These are phyloP conservation scores for Drosophila prolongata DNA, from an alignment of 2,888 invertebrate genomes.

Conservation along the genomic window DNA sequence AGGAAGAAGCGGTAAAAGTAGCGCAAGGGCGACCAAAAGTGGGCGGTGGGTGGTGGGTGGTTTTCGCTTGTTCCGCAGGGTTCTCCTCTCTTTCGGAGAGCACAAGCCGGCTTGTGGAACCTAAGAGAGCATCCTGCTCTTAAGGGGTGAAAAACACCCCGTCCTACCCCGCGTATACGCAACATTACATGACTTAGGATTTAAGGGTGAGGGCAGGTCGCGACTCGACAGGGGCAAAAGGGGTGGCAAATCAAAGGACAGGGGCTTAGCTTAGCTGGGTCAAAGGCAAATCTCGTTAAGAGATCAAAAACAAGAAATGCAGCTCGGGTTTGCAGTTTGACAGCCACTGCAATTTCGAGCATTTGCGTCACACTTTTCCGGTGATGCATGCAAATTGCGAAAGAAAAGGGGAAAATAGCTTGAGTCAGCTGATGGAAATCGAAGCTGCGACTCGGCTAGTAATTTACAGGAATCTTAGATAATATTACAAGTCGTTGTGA, in stretches of 20 bases:
- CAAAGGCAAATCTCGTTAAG: slow-evolving; percentile 34
- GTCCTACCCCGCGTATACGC: slow-evolving; percentile 33
- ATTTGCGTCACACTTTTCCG: slow-evolving; percentile 63
- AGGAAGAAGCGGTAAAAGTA: slow-evolving; percentile 62
- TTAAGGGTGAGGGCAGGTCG: slow-evolving; percentile 67
- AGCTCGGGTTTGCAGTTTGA: slow-evolving; percentile 47
- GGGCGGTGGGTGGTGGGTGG: slow-evolving; percentile 55
- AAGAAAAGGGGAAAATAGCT: slow-evolving; percentile 1
- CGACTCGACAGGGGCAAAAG: slow-evolving; percentile 7
- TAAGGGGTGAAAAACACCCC: slow-evolving; percentile 7
- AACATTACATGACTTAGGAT: slow-evolving; percentile 56
- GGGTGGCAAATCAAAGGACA: slow-evolving; percentile 3
- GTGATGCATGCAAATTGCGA: slow-evolving; percentile 63
- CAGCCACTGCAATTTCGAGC: slow-evolving; percentile 21
- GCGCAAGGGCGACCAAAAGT: slow-evolving; percentile 73
- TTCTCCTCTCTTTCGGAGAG: slow-evolving; percentile 15
- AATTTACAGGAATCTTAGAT: slow-evolving; percentile 6
- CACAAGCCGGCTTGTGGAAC: slow-evolving; percentile 38
- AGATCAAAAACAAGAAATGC: slow-evolving; percentile 15
- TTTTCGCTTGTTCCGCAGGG: too few relatives aligned
- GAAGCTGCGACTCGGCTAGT: slow-evolving; percentile 1
- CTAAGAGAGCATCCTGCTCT: slow-evolving; percentile 11
- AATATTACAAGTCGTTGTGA: slow-evolving; percentile 1
- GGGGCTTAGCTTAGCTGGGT: slow-evolving; percentile 19
- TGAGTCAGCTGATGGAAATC: slow-evolving; percentile 50